Evolutionary conservation across 2,888 invertebrate species (phyloP).

Genomic region (Acrocyrtus sp.): DNA sequence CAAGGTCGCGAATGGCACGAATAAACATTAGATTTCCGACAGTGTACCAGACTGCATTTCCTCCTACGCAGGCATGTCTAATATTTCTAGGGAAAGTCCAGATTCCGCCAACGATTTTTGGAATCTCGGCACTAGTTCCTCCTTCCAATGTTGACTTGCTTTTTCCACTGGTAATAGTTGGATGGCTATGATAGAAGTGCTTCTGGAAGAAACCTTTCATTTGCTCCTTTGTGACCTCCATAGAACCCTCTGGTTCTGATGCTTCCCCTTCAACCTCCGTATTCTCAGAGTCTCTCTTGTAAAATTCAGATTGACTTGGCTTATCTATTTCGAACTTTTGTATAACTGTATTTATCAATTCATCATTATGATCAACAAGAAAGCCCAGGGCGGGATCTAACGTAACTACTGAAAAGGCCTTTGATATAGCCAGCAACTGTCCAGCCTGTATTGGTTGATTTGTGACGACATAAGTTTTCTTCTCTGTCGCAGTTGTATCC

Average conservation of each 20-base stretch:
- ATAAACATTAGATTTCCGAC: slow-evolving; percentile 46
- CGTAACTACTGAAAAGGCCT: slow-evolving; percentile 17
- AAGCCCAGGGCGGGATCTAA: not conserved
- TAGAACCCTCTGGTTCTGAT: not conserved
- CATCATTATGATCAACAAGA: slow-evolving; percentile 9
- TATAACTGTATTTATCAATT: slow-evolving; percentile 9
- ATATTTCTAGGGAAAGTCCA: slow-evolving; percentile 47
- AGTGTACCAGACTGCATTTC: slow-evolving; percentile 42
- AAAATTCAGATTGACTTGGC: not conserved
- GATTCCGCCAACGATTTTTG: slow-evolving; percentile 14
- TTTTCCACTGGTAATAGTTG: not conserved
- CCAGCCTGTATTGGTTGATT: slow-evolving; percentile 14
- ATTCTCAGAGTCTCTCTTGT: slow-evolving; percentile 8
- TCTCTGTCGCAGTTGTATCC: not conserved
- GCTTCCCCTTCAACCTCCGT: too few species aligned
- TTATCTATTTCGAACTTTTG: slow-evolving; percentile 20
- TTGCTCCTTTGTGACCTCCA: slow-evolving; percentile 9
- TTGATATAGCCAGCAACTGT: slow-evolving; percentile 11
- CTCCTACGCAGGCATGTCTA: slow-evolving; percentile 43
- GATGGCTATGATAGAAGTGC: too few species aligned
- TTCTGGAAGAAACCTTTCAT: slow-evolving; percentile 19
- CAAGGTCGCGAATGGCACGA: slow-evolving; percentile 38
- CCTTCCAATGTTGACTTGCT: not conserved
- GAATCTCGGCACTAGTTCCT: not conserved
- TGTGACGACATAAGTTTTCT: slow-evolving; percentile 10